Percentiles rank a stretch among this genome's conserved stretches.
These are phyloP conservation scores for Tapera naevia DNA, from an alignment of 2,797 vertebrate species.

Conservation along the genomic window DNA sequence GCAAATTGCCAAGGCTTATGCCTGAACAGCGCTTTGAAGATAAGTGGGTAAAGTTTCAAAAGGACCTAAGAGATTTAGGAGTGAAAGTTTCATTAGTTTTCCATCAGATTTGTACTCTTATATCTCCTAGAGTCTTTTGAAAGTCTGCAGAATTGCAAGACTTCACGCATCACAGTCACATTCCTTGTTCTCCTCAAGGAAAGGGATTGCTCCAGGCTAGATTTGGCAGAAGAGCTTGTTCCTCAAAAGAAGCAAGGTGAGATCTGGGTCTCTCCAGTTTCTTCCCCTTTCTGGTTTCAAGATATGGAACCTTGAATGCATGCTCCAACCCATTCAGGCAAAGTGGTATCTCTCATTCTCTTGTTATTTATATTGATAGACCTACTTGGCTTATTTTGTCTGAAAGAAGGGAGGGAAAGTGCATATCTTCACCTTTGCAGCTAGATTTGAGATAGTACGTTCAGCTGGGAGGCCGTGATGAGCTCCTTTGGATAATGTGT, in stretches of 20 bases:
- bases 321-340: not conserved
- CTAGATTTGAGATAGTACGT: not conserved
- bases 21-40: constrained; percentile 64
- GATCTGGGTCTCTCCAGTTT: not conserved
- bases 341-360: not conserved
- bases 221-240: constrained; percentile 50
- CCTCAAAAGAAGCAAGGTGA: constrained; percentile 52
- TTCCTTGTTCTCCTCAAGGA: constrained; percentile 39
- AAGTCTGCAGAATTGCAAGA: constrained; percentile 49
- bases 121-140: constrained; percentile 55
- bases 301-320: not conserved
- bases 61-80: constrained; percentile 61
- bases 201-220: constrained; percentile 13
- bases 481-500: not conserved
- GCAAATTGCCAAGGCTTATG: constrained; percentile 57
- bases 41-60: constrained; percentile 65
- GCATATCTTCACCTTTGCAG: not conserved
- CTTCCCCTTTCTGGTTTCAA: not conserved
- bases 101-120: constrained; percentile 58
- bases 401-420: not conserved
- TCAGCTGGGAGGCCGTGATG: not conserved
- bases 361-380: not conserved
- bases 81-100: constrained; percentile 67
- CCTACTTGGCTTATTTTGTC: not conserved
- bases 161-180: constrained; percentile 44